Percentiles rank a stretch among this genome's conserved stretches.
Evolutionary conservation across 2,797 vertebrate genomes (phyloP).

Genomic region (Xerus rutilus): DNA sequence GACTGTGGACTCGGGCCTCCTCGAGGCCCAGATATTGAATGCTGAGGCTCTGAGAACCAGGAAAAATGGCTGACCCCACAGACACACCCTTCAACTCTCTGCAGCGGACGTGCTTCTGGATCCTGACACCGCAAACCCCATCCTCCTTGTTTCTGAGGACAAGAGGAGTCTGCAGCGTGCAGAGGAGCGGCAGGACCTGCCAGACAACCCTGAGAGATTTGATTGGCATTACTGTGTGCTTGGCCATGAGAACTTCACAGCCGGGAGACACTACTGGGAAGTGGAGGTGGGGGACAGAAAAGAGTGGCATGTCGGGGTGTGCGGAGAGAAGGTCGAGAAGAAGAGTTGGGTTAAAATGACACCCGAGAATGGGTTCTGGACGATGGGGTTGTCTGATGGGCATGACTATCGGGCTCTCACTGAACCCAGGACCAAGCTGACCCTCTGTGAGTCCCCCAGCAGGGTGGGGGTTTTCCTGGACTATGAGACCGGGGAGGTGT

Average conservation of each 20-base stretch:
- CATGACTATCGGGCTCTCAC: constrained; percentile 58
- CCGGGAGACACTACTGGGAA: constrained; percentile 72
- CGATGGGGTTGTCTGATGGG: constrained; percentile 34
- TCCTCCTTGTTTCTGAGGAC: constrained; percentile 1
- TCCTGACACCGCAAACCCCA: constrained; percentile 74
- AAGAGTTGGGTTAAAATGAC: constrained; percentile 68
- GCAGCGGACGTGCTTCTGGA: constrained; percentile 83
- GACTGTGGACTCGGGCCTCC: not conserved
- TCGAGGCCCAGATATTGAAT: too few relatives aligned
- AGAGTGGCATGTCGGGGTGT: constrained; percentile 80
- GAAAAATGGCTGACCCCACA: not conserved
- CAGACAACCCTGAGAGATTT: constrained; percentile 83
- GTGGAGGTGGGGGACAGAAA: constrained; percentile 46
- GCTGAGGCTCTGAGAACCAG: not conserved
- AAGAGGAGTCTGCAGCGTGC: not conserved
- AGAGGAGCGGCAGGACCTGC: not conserved
- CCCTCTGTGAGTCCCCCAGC: rapidly evolving
- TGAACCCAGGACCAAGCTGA: not conserved
- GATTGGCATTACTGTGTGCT: constrained; percentile 79
- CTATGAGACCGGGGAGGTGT: constrained; percentile 67
- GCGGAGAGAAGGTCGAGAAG: constrained; percentile 66
- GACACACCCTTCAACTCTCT: too few relatives aligned
- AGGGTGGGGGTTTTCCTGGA: constrained; percentile 80
- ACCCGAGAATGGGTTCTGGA: constrained; percentile 79
- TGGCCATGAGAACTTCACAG: constrained; percentile 71